Base-by-base conservation (phyloP, 2,888 invertebrate species). In the Alsophila aescularia region DNA sequence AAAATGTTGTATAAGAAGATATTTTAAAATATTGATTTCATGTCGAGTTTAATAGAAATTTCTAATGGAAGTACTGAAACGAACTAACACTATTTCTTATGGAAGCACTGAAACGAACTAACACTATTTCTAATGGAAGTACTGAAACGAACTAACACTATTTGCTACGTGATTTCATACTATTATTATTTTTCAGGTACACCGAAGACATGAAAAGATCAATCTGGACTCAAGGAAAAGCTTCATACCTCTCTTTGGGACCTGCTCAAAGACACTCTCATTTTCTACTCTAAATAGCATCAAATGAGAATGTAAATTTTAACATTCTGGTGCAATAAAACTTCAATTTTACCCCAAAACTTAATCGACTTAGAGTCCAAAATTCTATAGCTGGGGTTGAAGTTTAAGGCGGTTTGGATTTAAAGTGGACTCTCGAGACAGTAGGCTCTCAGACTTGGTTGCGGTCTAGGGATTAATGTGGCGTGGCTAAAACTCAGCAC, bases 391-490 rank as follows among this genome's bases (percentile, higher is more conserved):
- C 1, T 16, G n/a, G 31, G 37, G 14, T 21, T 6, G 15, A 29
- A 50, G 15, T 31, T 27, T 71, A 58, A 2, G 59, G 6, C 58
- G 29, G 75, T 79, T 66, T 61, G 45, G 29, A 45, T 21, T 15
- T 61, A 45, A 42, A 42, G 29, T 34, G 51, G 67, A 42, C 72
- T 73, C 88, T 87, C 81, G 84, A 87, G 88, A 87, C 85, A 79
- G 82, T 83, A 83, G 84, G 85, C 83, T 79, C 80, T 83, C 76
- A 76, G 75, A 67, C 75, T 66, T 73, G 69, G 75, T 63, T 70
- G 83, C 73, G 83, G 85, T 83, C 86, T 86, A 85, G 84, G 79
- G 85, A 88, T 88, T 87, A 90, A 88, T 88, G 87, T 83, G 72
- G 77, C 83, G 73, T 83, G 81, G 77, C 84, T 86, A 81, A 87